Base-by-base conservation (phyloP, 2,113 vertebrate genomes). In the Cyanoramphus novaezelandiae region DNA sequence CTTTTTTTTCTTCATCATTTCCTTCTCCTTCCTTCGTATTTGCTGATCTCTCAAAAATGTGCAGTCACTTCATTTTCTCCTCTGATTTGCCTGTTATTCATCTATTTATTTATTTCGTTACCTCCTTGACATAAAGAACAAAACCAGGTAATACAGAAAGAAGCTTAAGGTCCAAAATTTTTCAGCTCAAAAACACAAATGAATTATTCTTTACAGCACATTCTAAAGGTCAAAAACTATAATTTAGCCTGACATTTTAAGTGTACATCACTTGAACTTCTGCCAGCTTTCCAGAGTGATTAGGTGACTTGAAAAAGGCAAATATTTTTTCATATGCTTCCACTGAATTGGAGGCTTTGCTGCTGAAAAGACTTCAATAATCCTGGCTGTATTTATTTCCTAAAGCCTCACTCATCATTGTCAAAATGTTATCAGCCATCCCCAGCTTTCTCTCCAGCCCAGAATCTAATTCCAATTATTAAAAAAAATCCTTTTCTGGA, bases 231-330 rank as follows among this genome's bases (percentile, higher is more conserved):
- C 80, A 59, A 90, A 76, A 82, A 79, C 92, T 69, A 50, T 92
- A 62, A 94, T 90, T 91, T 87, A 94, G 29, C 39, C 79, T 74
- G 91, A 95, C 93, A 79, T 95, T 92, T 92, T 84, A 78, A 95
- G 90, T 93, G 92, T 95, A 96, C 83, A 92, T 96, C 84, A 63
- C 92, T 89, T 97, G 97, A 97, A 89, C 10, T 74, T 60, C 90
- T 76, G 97, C 98, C 97, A 98, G 93, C 17, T 97, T 93, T 95
- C 90, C 71, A 89, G 97, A 97, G 82, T 94, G 93, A 97, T 97
- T 91, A 96, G 95, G 97, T 97, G 93, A 95, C 93, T 95, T 76
- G 33, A 96, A 94, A 93, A 96, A 95, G 77, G 92, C 88, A 95
- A 96, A 90, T 90, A 78, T 89, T 95, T 97, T 95, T 97, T 95